Base-by-base conservation (phyloP, 2,113 vertebrate genomes). In the Recurvirostra avosetta region DNA sequence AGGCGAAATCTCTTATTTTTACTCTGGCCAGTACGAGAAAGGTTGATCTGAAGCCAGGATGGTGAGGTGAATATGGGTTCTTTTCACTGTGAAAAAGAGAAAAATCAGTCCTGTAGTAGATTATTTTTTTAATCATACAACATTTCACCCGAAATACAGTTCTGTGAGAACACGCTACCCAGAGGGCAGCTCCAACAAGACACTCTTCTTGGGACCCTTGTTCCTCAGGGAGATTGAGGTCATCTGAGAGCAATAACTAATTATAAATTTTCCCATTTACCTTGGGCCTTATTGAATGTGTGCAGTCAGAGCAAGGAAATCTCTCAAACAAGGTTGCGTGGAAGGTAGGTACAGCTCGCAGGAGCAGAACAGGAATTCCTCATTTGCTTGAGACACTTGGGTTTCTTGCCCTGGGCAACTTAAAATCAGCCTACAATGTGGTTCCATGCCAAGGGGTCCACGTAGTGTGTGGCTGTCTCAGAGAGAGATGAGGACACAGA, bases 11-110 rank as follows among this genome's bases (percentile, higher is more conserved):
- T 36, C 21, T 34, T 25, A 11, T 40, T 80, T 61, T 3, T 12
- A 5, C 25, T 17, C 49, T 45, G 49, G n/a, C 25, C 15, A 10
- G 41, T 10, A 30, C 17, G 38, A 47, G 17, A 71, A 61, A 62
- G 13, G 3, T 23, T 49, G 36, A 5, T 41, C 29, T 56, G 74
- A 47, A 49, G 18, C 13, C 0, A 1, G 29, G 6, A 30, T 20
- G 23, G 38, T 20, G 15, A 68, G 18, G 16, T 34, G 36, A 52
- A 62, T n/a, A 29, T 36, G 36, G 15, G 30, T 75, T 45, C 23
- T 65, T 85, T 70, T 76, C 13, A 34, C 6, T 10, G 59, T 47
- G 55, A 49, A 73, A 92, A 86, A 53, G 7, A 47, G 26, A 78
- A 45, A 45, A 61, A 16, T 11, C 38, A 65, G 17, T 62, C 11